Conservation (phyloP, 1,140 invertebrate genomes). For the Drosophila tsacasi region DNA sequence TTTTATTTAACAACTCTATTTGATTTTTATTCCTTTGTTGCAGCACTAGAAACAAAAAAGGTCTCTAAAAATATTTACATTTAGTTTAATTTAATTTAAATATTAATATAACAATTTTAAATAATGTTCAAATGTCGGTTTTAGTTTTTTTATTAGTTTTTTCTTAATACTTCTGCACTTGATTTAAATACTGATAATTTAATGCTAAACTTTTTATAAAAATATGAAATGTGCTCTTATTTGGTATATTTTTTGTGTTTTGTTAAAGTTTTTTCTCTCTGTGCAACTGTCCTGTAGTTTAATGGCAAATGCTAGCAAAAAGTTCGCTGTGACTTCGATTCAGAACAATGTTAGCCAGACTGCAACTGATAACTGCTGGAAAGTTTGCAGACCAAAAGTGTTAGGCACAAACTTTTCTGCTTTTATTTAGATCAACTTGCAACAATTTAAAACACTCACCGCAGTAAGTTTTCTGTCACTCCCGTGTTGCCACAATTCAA, state of each 20-base stretch:
- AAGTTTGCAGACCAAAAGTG: constrained; percentile 50
- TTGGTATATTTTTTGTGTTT: neutral
- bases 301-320: constrained; percentile 60
- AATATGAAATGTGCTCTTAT: neutral
- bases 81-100: neutral
- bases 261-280: neutral
- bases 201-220: neutral
- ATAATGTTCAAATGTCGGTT: neutral
- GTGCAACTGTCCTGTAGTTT: constrained; percentile 32
- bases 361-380: constrained; percentile 51
- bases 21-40: constrained; percentile 40
- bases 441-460: constrained; percentile 55
- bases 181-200: neutral
- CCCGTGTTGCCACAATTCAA: constrained; percentile 1
- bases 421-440: constrained; percentile 54
- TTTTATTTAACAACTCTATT: constrained; percentile 60
- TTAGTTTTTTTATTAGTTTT: neutral
- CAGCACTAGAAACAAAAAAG: neutral
- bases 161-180: too few species aligned
- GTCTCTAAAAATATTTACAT: neutral
- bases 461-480: constrained; percentile 39
- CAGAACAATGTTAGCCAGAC: constrained; percentile 27
- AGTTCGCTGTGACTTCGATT: constrained; percentile 27
- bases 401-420: constrained; percentile 47
- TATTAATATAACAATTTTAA: too few species aligned